These are phyloP conservation scores for Dicyrtomina minuta DNA, from an alignment of 2,888 invertebrate genomes.

Conservation along the genomic window DNA sequence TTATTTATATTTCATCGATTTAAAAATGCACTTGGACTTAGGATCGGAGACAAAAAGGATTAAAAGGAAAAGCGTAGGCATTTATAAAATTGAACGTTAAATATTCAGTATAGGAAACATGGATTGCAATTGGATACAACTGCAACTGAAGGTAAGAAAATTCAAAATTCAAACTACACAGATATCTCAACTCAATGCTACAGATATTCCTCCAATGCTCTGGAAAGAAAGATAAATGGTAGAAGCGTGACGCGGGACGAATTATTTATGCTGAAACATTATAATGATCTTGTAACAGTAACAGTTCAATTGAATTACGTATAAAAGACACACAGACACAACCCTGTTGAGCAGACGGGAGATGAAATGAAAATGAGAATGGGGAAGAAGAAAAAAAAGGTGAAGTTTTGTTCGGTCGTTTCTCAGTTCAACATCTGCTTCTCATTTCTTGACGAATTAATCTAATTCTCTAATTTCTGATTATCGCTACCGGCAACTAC, in stretches of 20 bases:
- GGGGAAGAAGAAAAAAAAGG: background rate
- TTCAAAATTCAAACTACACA: too few species aligned
- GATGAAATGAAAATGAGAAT: background rate
- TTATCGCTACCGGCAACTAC: constrained; percentile 21
- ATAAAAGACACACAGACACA: background rate
- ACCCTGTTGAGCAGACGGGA: constrained; percentile 8
- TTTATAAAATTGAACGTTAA: too few species aligned
- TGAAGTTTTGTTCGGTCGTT: constrained; percentile 16
- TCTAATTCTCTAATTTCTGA: constrained; percentile 29
- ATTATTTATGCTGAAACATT: constrained; percentile 26
- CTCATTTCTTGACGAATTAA: constrained; percentile 30
- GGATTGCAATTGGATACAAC: too few species aligned
- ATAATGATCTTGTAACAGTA: constrained; percentile 7
- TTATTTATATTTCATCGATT: too few species aligned
- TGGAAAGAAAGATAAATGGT: constrained; percentile 21
- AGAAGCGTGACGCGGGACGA: constrained; percentile 18
- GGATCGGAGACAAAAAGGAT: too few species aligned
- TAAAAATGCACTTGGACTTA: too few species aligned
- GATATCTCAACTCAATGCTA: too few species aligned
- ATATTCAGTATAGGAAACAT: too few species aligned
- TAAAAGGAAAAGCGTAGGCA: too few species aligned
- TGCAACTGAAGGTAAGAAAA: too few species aligned
- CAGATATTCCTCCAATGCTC: too few species aligned
- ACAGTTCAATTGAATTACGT: constrained; percentile 10
- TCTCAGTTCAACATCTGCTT: constrained; percentile 31